Percentiles rank a stretch among this genome's conserved stretches.
These are phyloP conservation scores for Eidolon dupreanum DNA, from an alignment of 2,797 vertebrate species.

Conservation along the genomic window DNA sequence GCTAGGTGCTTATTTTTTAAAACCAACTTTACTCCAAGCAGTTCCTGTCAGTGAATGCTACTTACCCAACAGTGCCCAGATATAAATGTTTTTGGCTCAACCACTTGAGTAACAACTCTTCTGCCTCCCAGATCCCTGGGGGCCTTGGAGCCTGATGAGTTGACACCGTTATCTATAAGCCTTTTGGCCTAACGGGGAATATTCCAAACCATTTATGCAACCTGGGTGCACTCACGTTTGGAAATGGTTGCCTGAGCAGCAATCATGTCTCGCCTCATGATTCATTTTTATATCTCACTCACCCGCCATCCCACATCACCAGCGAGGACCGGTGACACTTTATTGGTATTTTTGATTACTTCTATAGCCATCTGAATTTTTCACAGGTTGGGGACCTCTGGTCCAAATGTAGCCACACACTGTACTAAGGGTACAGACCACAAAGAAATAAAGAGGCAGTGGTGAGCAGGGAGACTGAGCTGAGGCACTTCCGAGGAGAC, in stretches of 20 bases:
- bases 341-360: constrained; percentile 90
- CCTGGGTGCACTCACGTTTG: constrained; percentile 83
- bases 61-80: constrained; percentile 66
- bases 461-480: constrained; percentile 75
- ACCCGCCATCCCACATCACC: constrained; percentile 87
- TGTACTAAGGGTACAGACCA: constrained; percentile 74
- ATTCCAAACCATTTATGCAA: constrained; percentile 83
- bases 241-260: constrained; percentile 86
- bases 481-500: constrained; percentile 85
- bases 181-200: constrained; percentile 82
- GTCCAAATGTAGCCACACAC: constrained; percentile 81
- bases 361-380: constrained; percentile 88
- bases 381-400: constrained; percentile 85
- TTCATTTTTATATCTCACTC: constrained; percentile 90
- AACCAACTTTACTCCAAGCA: constrained; percentile 77
- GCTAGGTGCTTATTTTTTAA: constrained; percentile 72
- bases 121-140: constrained; percentile 56
- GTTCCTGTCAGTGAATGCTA: constrained; percentile 66
- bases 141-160: constrained; percentile 71
- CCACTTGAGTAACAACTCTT: constrained; percentile 70
- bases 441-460: constrained; percentile 85
- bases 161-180: constrained; percentile 80
- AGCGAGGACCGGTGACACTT: constrained; percentile 86
- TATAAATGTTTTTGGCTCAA: constrained; percentile 69
- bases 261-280: constrained; percentile 87